phyloP scores from a whole-genome alignment of 2,797 vertebrate genomes.

The Bradypodion pumilum region DNA sequence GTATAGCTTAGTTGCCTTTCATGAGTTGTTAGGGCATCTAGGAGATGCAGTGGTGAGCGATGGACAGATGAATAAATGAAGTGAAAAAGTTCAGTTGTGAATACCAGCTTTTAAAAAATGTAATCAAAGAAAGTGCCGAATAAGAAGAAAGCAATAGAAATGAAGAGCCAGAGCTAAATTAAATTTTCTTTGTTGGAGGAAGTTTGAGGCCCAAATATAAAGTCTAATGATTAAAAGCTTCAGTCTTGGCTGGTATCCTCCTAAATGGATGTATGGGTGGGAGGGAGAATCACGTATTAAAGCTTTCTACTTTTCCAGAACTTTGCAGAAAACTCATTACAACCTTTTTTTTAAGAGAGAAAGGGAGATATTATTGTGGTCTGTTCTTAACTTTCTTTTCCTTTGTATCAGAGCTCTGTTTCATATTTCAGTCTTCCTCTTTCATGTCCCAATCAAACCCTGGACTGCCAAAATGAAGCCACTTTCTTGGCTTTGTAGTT shows the following conservation, averaged over 20 bases:
- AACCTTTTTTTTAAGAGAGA: too few relatives aligned
- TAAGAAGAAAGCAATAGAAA: constrained; percentile 4
- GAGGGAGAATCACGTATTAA: not conserved
- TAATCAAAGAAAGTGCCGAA: not conserved
- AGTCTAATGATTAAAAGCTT: not conserved
- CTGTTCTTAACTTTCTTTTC: too few relatives aligned
- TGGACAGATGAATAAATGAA: not conserved
- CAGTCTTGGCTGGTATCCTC: not conserved
- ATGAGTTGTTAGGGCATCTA: not conserved
- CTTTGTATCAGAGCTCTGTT: too few relatives aligned
- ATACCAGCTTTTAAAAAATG: not conserved
- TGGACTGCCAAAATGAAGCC: too few relatives aligned
- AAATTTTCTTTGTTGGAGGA: not conserved
- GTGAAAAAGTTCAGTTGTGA: not conserved
- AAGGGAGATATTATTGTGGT: too few relatives aligned
- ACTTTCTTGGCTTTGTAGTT: too few relatives aligned
- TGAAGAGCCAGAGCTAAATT: not conserved
- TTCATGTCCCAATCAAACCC: too few relatives aligned
- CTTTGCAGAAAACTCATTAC: not conserved
- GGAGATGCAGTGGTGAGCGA: not conserved
- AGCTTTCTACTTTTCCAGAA: not conserved
- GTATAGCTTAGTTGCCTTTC: not conserved
- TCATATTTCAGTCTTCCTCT: too few relatives aligned
- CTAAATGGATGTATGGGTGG: too few relatives aligned
- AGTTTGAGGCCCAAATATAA: constrained; percentile 2